Percentiles rank a stretch among this genome's conserved stretches.
phyloP scores from a whole-genome alignment of 2,113 vertebrate genomes.

The Bungarus multicinctus region DNA sequence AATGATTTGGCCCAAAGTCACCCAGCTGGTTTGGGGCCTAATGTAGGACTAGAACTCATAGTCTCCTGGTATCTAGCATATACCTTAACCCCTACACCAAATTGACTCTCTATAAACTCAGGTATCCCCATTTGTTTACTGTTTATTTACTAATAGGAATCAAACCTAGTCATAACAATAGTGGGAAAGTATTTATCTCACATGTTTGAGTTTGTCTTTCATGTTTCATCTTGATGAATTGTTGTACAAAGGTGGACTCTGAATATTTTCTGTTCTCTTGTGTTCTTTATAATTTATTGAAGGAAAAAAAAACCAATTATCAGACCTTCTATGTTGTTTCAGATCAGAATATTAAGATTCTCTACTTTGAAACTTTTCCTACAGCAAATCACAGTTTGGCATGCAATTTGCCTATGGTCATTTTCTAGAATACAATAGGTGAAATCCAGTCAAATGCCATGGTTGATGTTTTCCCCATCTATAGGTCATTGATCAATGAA shows the following conservation, averaged over 20 bases:
- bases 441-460: neutral
- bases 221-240: neutral
- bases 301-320: neutral
- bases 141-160: neutral
- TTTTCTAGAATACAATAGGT: neutral
- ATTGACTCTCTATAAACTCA: neutral
- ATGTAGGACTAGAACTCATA: neutral
- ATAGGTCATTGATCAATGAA: neutral
- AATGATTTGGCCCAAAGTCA: neutral
- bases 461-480: neutral
- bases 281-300: neutral
- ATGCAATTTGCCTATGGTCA: neutral
- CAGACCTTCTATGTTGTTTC: neutral
- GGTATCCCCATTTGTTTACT: neutral
- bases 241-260: neutral
- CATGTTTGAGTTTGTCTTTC: neutral
- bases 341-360: neutral
- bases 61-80: neutral
- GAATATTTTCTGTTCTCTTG: neutral
- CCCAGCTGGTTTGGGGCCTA: neutral
- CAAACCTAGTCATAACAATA: neutral
- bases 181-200: neutral
- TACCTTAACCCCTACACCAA: neutral
- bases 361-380: neutral
- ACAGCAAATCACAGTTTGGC: neutral